phyloP scores from a whole-genome alignment of 2,797 vertebrate species.

The Myoxocephalus aenaeus region DNA sequence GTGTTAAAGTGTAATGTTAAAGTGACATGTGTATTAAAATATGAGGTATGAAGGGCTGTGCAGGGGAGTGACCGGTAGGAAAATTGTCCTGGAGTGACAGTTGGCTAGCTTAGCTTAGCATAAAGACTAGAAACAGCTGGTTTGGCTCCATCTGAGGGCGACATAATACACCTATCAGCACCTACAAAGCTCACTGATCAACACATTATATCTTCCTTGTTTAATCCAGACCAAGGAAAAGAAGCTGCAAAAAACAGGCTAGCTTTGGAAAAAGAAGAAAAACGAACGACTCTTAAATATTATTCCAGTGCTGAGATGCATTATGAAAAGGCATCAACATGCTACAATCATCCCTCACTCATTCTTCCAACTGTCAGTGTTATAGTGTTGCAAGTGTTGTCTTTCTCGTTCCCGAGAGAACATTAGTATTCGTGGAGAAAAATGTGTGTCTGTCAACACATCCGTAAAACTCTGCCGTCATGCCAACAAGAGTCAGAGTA shows the following conservation, averaged over 20 bases:
- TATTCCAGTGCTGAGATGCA: conserved; percentile 60
- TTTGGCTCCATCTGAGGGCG: too few relatives aligned
- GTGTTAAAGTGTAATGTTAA: too few relatives aligned
- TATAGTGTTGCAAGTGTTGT: conserved; percentile 2
- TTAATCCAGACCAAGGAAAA: too few relatives aligned
- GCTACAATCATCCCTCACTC: conserved; percentile 44
- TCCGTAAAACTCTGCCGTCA: conserved; percentile 24
- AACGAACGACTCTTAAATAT: conserved; percentile 5
- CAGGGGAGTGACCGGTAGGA: too few relatives aligned
- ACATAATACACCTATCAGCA: background rate
- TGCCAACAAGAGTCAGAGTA: background rate
- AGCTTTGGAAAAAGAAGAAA: background rate
- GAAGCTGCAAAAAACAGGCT: too few relatives aligned
- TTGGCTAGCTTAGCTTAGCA: too few relatives aligned
- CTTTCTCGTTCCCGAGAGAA: conserved; percentile 6
- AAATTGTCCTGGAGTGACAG: too few relatives aligned
- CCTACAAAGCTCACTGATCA: background rate
- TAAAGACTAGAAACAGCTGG: too few relatives aligned
- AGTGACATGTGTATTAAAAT: too few relatives aligned
- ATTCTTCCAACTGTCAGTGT: conserved; percentile 32
- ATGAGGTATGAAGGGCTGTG: too few relatives aligned
- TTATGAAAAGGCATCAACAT: conserved; percentile 68
- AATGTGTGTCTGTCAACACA: conserved; percentile 14
- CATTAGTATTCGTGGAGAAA: conserved; percentile 20
- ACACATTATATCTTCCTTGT: too few relatives aligned